Evolutionary conservation across 2,797 vertebrate genomes (phyloP), one percentile per base, ranked within the genome.

Genomic region (Chaetodon trifasciatus): DNA sequence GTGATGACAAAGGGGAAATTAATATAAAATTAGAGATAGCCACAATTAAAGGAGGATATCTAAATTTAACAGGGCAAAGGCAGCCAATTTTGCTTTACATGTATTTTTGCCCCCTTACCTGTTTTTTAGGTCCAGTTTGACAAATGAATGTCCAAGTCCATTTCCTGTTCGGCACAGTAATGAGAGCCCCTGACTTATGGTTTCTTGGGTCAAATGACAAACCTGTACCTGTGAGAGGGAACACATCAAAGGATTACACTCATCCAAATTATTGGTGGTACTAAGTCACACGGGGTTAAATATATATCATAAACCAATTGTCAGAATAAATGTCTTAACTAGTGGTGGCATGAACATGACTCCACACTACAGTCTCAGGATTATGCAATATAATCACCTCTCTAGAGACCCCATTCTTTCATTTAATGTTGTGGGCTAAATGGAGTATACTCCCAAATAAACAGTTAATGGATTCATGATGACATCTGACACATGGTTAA

Each of bases 91-190:
- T 53, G 10, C 16, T 55, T 47, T 47, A 2, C 0, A 21, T 40
- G 19, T 16, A 42, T 60, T 9, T 70, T 62, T 69, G 8, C 4
- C 19, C 5, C 0, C 93, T 89, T 93, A 99, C 98, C 94, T 97
- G 55, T 94, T 71, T 78, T 92, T 96, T 35, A 96, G 86, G 67
- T 98, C 95, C 85, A 98, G 90, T 91, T 94, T 97, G 71, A 97
- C 94, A 37, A 96, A 99, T 16, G 97, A 96, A 8, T 98, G 97
- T 47, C 94, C 94, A 70, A 99, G 91, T 62, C 97, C 96, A n/a
- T 92, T 95, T 74, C 95, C 95, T 0, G 95, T 98, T 88, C 95
- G 96, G 76, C 95, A 96, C 75, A 99, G 93, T 71, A 98, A 89
- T 6, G 97, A 98, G 2, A 99, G 95, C 9, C 96, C 94, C 56